Evolutionary conservation across 1,140 invertebrate species (phyloP), one percentile per base, ranked within the genome.

Genomic region (Drosophila lacteicornis): DNA sequence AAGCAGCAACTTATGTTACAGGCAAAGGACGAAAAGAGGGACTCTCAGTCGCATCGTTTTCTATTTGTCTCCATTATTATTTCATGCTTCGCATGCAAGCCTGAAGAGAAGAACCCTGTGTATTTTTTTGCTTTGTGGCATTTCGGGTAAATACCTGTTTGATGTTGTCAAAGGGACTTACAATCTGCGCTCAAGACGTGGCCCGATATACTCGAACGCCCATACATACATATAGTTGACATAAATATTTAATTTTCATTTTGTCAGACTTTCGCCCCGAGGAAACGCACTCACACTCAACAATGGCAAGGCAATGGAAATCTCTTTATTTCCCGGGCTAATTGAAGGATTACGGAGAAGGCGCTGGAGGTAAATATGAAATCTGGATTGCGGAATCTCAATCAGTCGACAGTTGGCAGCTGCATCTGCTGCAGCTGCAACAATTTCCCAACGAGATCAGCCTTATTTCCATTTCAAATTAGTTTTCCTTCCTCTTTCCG

Each of bases 221-320:
- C 11, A 19, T 17, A 19, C 38, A 7, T 36, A 17, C 13, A 56
- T 56, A 80, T 58, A 58, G 67, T 55, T 58, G 66, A 30, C 61
- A 85, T 85, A 80, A 85, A 85, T 85, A 85, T 78, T 85, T 85
- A 53, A 85, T 70, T 80, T 78, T 78, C 63, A 77, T 84, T 74
- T 67, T 53, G 45, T 25, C 51, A 75, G 56, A 22, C 49, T 50
- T 66, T 25, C 22, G n/a, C 12, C 17, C 58, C 61, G 33, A 17
- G 60, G 25, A 63, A 30, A 61, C 27, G n/a, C 62, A 45, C 27
- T 42, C 59, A 30, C 59, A 58, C 56, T 27, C 38, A 43, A 42
- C 55, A 27, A 33, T 33, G 30, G 51, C 30, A 17, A 13, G 38
- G 38, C 55, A 65, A 60, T 61, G 38, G 56, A 40, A 65, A 60